Base-by-base conservation (phyloP, 1,140 invertebrate genomes). In the Hylyphantes graminicola region DNA sequence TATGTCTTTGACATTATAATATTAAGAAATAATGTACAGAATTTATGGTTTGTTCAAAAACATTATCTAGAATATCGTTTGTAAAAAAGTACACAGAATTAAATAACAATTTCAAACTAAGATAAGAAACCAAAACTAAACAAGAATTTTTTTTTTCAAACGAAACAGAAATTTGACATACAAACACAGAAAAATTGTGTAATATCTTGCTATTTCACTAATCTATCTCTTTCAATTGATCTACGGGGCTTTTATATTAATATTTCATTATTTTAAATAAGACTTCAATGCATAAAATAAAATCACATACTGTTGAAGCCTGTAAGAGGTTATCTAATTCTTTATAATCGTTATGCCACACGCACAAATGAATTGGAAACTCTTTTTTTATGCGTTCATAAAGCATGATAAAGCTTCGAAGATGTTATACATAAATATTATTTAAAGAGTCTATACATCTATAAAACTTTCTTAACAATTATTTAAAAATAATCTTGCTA, bases 341-440 rank as follows among this genome's bases (percentile, higher is more conserved):
- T 86, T 92, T 90, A 87, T 91, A 92, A 85, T 93, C 91, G 89
- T 96, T 95, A 88, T 94, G 92, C 95, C 95, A 96, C 8, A 96
- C 93, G 64, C 93, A 91, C 92, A 93, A 94, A 89, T 96, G 95
- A 64, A 96, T 88, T n/a, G 95, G 95, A 91, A 93, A 96, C 85
- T 88, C 78, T 55, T 88, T 87, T 57, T 35, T 61, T 6, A 85
- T 72, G 19, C 83, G 57, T 53, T 85, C 76, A 77, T 68, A 77
- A 77, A 59, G 57, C 82, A 85, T 85, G 50, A 19, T 83, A n/a
- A 10, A 53, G 21, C 51, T 72, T 72, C 35, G 35, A 35, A 35
- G 35, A 35, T 35, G 5, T 35, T 35, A 35, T 35, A 35, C 35
- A 35, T 35, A 35, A 2, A 35, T 35, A 35, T 35, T 35, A 35